A percentile compares a stretch with the other conserved stretches of the same genome.
These are phyloP conservation scores for Salvelinus namaycush DNA, from an alignment of 2,113 vertebrate species.

Conservation along the genomic window DNA sequence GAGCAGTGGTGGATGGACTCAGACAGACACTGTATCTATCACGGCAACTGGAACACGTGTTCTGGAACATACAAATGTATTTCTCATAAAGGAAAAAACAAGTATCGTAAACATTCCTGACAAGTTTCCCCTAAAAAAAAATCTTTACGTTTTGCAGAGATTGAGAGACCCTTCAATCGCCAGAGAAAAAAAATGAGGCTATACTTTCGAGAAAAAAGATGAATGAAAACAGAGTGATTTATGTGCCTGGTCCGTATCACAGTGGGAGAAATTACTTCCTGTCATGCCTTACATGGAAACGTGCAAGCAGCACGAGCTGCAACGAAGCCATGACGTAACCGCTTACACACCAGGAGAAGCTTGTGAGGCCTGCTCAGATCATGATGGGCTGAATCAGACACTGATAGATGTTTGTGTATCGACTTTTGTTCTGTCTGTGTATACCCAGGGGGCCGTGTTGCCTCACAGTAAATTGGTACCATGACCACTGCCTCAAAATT, in stretches of 20 bases:
- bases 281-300: conserved; percentile 72
- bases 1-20: not conserved
- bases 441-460: not conserved
- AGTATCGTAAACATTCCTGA: conserved; percentile 50
- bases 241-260: conserved; percentile 57
- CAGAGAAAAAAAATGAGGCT: conserved; percentile 26
- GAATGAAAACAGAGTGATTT: conserved; percentile 60
- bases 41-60: not conserved
- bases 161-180: conserved; percentile 28
- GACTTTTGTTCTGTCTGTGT: conserved; percentile 39
- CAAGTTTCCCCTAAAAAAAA: conserved; percentile 48
- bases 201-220: conserved; percentile 40
- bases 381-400: conserved; percentile 38
- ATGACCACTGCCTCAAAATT: conserved; percentile 23
- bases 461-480: not conserved
- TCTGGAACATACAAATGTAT: conserved; percentile 2
- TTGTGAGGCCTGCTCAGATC: conserved; percentile 40
- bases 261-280: conserved; percentile 45
- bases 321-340: conserved; percentile 55
- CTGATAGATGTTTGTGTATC: conserved; percentile 19
- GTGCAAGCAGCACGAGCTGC: conserved; percentile 49
- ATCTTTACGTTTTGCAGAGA: conserved; percentile 1
- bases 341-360: conserved; percentile 23
- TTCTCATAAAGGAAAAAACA: conserved; percentile 27
- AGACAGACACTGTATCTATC: not conserved